Conservation (phyloP, 2,797 vertebrate species). For the Pseudochaenichthys georgianus region DNA sequence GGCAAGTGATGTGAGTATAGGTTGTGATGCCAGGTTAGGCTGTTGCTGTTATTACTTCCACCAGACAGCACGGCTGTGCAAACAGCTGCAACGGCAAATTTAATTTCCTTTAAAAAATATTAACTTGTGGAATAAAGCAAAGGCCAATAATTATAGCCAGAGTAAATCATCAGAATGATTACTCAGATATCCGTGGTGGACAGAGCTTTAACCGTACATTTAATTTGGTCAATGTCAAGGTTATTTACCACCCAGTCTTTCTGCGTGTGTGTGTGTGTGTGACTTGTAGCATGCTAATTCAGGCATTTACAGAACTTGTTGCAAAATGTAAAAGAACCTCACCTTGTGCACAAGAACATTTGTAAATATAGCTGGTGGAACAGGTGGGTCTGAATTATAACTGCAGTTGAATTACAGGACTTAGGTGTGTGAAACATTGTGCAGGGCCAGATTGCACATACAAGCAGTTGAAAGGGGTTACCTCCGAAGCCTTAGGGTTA, state of each 20-base stretch:
- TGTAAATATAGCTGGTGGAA: neutral
- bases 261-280: neutral
- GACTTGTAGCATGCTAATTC: neutral
- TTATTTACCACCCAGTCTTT: neutral
- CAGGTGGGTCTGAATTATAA: neutral
- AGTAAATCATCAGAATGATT: conserved; percentile 44
- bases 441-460: neutral
- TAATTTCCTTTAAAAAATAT: conserved; percentile 50
- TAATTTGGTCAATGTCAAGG: neutral
- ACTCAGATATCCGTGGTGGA: conserved; percentile 10
- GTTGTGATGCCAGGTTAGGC: conserved; percentile 47
- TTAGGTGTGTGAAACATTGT: neutral
- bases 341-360: neutral
- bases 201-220: conserved; percentile 23
- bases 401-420: neutral
- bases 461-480: conserved; percentile 16
- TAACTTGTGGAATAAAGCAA: conserved; percentile 31
- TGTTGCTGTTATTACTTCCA: conserved; percentile 53
- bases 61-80: conserved; percentile 45
- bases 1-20: conserved; percentile 34
- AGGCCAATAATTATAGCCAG: conserved; percentile 35
- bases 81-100: conserved; percentile 35
- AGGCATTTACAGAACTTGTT: neutral
- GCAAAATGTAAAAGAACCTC: neutral
- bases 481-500: neutral